Percentiles rank a stretch among this genome's conserved stretches.
Evolutionary conservation across 2,888 invertebrate genomes (phyloP).

Genomic region (Sarcophaga subvicina): DNA sequence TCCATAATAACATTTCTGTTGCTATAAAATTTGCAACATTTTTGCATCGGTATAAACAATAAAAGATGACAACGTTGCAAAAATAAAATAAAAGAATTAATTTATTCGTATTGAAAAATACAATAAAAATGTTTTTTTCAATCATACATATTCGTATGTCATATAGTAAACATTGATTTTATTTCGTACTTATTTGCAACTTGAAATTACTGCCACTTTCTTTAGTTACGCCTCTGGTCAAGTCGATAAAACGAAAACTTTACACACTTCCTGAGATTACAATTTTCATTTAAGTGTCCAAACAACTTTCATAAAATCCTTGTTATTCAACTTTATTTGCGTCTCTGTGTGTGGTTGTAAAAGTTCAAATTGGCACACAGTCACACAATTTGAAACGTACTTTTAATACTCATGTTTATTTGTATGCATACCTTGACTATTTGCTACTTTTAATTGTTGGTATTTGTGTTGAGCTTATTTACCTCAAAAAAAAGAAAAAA

Average conservation of each 20-base stretch:
- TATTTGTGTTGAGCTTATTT: constrained; percentile 30
- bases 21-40: no score
- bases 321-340: neutral
- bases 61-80: no score
- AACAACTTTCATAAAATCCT: neutral
- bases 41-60: no score
- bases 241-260: neutral
- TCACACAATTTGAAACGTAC: neutral
- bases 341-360: neutral
- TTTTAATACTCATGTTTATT: neutral
- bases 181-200: neutral
- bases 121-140: no score
- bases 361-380: neutral
- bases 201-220: neutral
- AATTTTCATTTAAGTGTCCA: constrained; percentile 1
- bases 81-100: no score
- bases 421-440: constrained; percentile 16
- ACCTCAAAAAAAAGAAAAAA: constrained; percentile 10
- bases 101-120: no score
- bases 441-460: constrained; percentile 59
- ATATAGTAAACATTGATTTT: no score
- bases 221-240: neutral
- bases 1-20: no score
- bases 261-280: neutral
- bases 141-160: no score